Percentiles rank a stretch among this genome's conserved stretches.
Conservation (phyloP, 2,888 invertebrate genomes). For the Diarsia mendica region DNA sequence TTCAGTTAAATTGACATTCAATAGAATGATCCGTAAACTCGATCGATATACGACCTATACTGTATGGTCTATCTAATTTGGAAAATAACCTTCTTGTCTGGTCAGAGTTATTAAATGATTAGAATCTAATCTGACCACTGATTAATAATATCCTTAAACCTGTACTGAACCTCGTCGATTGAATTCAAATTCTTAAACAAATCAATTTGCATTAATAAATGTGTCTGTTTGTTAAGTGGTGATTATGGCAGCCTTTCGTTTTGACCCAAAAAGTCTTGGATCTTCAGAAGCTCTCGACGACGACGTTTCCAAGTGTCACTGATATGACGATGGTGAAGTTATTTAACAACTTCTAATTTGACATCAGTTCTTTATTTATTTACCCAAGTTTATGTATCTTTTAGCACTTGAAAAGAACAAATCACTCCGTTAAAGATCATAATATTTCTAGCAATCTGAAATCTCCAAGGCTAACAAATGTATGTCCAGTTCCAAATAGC, state of each 20-base stretch:
- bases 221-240: conserved; percentile 17
- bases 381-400: not conserved
- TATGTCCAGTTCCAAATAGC: conserved; percentile 41
- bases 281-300: not conserved
- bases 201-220: conserved; percentile 31
- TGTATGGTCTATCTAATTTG: conserved; percentile 39
- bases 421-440: not conserved
- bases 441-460: conserved; percentile 5
- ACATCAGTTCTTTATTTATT: not conserved
- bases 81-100: conserved; percentile 32
- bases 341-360: not conserved
- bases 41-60: conserved; percentile 3
- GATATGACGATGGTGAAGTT: not conserved
- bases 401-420: not conserved
- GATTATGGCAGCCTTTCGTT: conserved; percentile 12
- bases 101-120: conserved; percentile 59
- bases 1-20: conserved; percentile 27
- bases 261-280: not conserved
- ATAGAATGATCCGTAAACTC: conserved; percentile 24
- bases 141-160: conserved; percentile 49
- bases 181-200: conserved; percentile 35
- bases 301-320: not conserved
- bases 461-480: conserved; percentile 30
- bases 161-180: conserved; percentile 35
- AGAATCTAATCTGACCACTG: conserved; percentile 45